Evolutionary conservation across 2,797 vertebrate genomes (phyloP).

Genomic region (Argya squamiceps): DNA sequence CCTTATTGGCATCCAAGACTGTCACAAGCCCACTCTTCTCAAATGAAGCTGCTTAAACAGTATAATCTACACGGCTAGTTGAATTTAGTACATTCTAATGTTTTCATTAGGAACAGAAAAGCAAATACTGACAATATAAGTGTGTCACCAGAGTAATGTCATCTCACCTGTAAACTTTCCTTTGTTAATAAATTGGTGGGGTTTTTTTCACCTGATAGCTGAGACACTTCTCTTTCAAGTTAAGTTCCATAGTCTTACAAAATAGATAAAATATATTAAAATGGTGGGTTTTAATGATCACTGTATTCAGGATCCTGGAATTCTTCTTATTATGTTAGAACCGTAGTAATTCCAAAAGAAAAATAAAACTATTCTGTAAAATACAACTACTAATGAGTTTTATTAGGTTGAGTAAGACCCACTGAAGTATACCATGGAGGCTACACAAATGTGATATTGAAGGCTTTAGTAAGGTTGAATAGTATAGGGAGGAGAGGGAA

Average conservation of each 20-base stretch:
- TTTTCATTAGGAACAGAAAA: neutral
- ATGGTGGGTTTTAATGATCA: accelerated
- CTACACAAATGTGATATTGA: neutral
- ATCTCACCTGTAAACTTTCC: neutral
- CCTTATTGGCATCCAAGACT: neutral
- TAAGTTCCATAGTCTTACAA: neutral
- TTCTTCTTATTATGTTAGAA: neutral
- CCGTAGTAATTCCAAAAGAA: neutral
- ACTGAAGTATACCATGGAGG: neutral
- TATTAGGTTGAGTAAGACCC: neutral
- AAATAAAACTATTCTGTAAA: neutral
- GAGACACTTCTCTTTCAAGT: neutral
- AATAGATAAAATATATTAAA: neutral
- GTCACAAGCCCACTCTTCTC: neutral
- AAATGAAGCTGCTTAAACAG: neutral
- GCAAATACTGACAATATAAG: neutral
- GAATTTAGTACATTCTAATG: neutral
- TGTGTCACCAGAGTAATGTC: neutral
- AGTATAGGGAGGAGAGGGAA: accelerated
- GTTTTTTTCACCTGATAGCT: neutral
- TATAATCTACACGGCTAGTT: neutral
- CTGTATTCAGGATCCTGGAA: neutral
- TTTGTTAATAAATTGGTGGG: neutral
- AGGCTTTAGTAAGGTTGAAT: neutral
- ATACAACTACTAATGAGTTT: neutral